Conservation (phyloP, 2,888 invertebrate species). For the Andrena flavipes region DNA sequence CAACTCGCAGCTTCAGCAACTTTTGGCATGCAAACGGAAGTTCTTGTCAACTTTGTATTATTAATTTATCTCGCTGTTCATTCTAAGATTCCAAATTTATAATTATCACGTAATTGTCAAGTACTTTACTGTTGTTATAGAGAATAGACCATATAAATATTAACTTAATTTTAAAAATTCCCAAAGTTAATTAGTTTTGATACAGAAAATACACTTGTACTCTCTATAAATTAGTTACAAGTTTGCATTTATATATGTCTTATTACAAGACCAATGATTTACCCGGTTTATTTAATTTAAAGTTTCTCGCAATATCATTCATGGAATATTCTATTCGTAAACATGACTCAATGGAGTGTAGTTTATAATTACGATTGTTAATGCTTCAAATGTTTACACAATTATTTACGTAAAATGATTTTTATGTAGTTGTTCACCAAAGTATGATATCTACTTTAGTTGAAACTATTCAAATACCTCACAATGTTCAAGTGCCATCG, state of each 20-base stretch:
- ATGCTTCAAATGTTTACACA: slow-evolving; percentile 25
- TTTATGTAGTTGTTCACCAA: slow-evolving; percentile 29
- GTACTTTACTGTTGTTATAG: background rate
- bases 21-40: background rate
- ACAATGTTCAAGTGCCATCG: slow-evolving; percentile 58
- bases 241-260: slow-evolving; percentile 12
- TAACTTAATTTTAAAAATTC: slow-evolving; percentile 39
- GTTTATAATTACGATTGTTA: slow-evolving; percentile 33
- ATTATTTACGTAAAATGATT: slow-evolving; percentile 27
- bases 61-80: background rate
- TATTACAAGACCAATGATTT: too few species aligned
- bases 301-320: slow-evolving; percentile 12
- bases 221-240: slow-evolving; percentile 11
- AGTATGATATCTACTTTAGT: slow-evolving; percentile 50
- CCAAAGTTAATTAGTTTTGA: slow-evolving; percentile 58
- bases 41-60: background rate
- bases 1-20: background rate
- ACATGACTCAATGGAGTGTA: slow-evolving; percentile 11
- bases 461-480: slow-evolving; percentile 60
- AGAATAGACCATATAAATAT: slow-evolving; percentile 15
- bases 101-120: slow-evolving; percentile 18
- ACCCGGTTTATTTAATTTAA: background rate
- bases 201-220: slow-evolving; percentile 40
- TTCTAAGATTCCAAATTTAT: background rate
- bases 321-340: slow-evolving; percentile 7